Evolutionary conservation across 2,113 vertebrate genomes (phyloP).

Genomic region (Cynoglossus semilaevis): DNA sequence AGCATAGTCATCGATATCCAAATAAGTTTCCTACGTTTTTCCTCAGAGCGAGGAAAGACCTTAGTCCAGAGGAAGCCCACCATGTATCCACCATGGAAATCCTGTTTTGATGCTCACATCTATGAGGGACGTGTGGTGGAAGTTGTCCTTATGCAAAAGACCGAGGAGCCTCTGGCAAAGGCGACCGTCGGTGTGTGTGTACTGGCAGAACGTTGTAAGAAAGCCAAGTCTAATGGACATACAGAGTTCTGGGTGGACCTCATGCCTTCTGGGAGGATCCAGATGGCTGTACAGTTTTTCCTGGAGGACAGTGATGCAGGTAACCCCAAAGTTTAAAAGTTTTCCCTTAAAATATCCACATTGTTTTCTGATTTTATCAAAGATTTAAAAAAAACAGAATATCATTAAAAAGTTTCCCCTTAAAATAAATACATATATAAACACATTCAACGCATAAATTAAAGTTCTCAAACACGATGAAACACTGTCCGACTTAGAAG

Average conservation of each 20-base stretch:
- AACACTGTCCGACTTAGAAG: too few species aligned
- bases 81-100: constrained; percentile 93
- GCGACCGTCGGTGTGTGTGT: constrained; percentile 88
- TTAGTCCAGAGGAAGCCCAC: constrained; percentile 94
- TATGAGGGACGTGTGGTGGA: constrained; percentile 93
- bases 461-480: background rate
- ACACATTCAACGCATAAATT: too few species aligned
- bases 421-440: too few species aligned
- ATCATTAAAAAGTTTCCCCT: too few species aligned
- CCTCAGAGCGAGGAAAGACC: constrained; percentile 91
- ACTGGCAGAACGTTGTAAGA: constrained; percentile 91
- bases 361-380: too few species aligned
- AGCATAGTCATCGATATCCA: background rate
- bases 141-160: constrained; percentile 88
- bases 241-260: constrained; percentile 92
- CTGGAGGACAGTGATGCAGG: constrained; percentile 71
- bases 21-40: constrained; percentile 7
- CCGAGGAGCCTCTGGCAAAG: constrained; percentile 87
- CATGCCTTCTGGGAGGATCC: constrained; percentile 72
- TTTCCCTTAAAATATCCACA: background rate
- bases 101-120: constrained; percentile 91
- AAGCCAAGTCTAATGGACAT: constrained; percentile 76
- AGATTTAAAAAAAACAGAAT: too few species aligned
- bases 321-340: constrained; percentile 20
- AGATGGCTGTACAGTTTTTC: constrained; percentile 73